These are phyloP conservation scores for Ooceraea biroi DNA, from an alignment of 1,140 invertebrate genomes.

Conservation along the genomic window DNA sequence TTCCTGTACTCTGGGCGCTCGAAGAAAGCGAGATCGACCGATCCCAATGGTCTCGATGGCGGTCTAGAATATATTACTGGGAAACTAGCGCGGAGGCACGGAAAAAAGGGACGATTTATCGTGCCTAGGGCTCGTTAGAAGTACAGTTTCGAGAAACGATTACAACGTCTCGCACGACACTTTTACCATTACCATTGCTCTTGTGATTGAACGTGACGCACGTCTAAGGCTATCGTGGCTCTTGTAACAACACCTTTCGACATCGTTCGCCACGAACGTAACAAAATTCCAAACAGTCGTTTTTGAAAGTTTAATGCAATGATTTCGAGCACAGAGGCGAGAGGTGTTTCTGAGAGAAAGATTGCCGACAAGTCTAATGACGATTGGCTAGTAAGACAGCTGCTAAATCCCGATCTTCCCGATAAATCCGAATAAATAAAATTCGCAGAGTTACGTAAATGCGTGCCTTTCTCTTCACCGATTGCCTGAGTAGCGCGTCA, in stretches of 20 bases:
- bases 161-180: constrained; percentile 9
- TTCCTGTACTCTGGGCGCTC: not conserved
- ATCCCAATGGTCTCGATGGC: not conserved
- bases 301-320: not conserved
- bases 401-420: not conserved
- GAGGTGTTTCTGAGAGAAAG: not conserved
- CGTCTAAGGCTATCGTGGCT: constrained; percentile 4
- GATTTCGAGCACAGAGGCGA: not conserved
- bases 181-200: constrained; percentile 1
- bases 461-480: not conserved
- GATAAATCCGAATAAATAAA: constrained; percentile 8
- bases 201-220: constrained; percentile 20
- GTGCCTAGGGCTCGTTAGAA: constrained; percentile 18
- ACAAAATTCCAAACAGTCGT: constrained; percentile 22
- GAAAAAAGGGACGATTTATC: constrained; percentile 14
- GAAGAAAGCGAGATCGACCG: not conserved
- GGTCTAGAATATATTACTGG: constrained; percentile 6
- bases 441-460: not conserved
- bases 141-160: constrained; percentile 35
- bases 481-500: constrained; percentile 27
- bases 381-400: not conserved
- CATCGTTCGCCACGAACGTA: constrained; percentile 5
- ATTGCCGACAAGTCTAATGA: not conserved
- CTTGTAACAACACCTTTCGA: constrained; percentile 26
- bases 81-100: not conserved